Evolutionary conservation across 2,113 vertebrate genomes (phyloP).

Genomic region (Sorex fumeus): DNA sequence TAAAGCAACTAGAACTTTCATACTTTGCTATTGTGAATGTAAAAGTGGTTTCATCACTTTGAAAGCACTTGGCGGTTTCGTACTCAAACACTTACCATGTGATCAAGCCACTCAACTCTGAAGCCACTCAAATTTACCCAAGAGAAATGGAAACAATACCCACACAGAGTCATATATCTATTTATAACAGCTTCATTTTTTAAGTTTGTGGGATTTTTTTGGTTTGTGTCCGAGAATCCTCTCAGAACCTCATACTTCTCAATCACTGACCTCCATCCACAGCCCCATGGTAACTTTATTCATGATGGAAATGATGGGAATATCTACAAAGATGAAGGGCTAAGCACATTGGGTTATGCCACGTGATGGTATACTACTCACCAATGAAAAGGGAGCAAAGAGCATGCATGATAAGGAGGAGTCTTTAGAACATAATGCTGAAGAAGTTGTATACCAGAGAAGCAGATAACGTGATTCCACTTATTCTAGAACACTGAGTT

Average conservation of each 20-base stretch:
- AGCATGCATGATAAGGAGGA: not conserved
- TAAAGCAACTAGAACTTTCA: not conserved
- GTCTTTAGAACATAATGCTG: not conserved
- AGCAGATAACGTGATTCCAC: not conserved
- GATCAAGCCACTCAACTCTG: not conserved
- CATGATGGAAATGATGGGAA: not conserved
- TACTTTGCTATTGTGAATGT: not conserved
- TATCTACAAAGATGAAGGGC: not conserved
- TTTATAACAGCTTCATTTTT: too few relatives aligned
- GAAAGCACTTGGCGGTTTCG: constrained; percentile 11
- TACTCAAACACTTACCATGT: not conserved
- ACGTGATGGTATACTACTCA: not conserved
- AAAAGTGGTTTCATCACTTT: not conserved
- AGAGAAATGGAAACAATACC: not conserved
- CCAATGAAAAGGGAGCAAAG: not conserved
- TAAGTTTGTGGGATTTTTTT: too few relatives aligned
- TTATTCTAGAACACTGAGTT: not conserved
- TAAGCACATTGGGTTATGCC: not conserved
- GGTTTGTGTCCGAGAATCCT: too few relatives aligned
- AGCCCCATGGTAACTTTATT: not conserved
- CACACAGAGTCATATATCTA: not conserved
- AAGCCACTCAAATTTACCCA: not conserved
- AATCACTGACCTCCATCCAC: too few relatives aligned
- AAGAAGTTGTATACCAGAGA: not conserved
- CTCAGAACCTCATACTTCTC: too few relatives aligned